Conservation (phyloP, 35 echinoderm and acorn worm genomes). For the Anneissia japonica region DNA sequence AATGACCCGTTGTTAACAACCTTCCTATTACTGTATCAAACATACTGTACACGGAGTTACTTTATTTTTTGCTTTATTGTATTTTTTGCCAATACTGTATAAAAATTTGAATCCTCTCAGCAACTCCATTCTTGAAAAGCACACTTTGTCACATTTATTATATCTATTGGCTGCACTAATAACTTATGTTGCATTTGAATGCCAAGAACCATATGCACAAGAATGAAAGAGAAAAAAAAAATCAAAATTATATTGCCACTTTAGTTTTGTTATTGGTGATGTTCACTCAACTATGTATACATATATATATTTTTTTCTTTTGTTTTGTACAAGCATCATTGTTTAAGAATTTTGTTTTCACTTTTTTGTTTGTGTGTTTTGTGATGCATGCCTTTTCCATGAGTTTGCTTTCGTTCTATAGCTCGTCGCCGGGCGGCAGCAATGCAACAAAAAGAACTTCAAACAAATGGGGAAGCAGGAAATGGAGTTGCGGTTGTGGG, state of each 20-base stretch:
- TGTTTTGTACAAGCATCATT: background rate
- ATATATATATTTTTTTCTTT: background rate
- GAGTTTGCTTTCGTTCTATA: conserved; percentile 22
- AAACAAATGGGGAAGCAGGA: conserved; percentile 22
- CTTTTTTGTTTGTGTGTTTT: conserved; percentile 18
- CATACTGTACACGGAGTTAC: no score
- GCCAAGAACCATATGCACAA: background rate
- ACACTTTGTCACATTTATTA: background rate
- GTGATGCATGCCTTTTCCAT: conserved; percentile 22
- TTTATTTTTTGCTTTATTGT: background rate
- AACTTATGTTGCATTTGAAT: background rate
- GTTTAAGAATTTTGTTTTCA: background rate
- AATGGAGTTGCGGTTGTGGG: background rate
- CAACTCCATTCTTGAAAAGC: background rate
- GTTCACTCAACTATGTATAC: background rate
- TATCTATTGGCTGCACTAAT: background rate
- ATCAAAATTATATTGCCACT: background rate
- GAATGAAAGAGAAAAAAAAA: background rate
- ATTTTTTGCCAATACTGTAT: background rate
- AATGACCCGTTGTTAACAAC: background rate
- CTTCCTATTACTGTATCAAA: no score
- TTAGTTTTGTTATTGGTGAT: background rate
- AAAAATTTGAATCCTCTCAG: background rate
- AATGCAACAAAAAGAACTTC: conserved; percentile 39
- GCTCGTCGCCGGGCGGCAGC: conserved; percentile 66